Evolutionary conservation across 2,888 invertebrate species (phyloP), one percentile per base, ranked within the genome.

Genomic region (Pemphredon lugubris): DNA sequence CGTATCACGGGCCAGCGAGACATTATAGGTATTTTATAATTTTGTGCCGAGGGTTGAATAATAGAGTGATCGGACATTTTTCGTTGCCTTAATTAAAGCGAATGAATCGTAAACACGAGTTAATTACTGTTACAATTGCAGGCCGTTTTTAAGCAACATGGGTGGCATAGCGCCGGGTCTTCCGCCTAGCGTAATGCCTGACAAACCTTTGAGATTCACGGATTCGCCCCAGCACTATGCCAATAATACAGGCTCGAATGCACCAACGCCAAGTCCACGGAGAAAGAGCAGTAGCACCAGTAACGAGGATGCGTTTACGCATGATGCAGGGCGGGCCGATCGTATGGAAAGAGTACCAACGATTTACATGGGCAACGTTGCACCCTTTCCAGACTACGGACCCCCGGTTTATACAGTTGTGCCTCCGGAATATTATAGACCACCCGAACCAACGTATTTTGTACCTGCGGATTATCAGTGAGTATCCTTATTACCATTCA

Each of bases 1-100:
- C 97, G 1, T 98, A 97, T 91, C 97, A 97, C 90, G 97, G 96
- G 0, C 96, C 96, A 44, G 93, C 95, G 4, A 91, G 94, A 71
- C 96, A 96, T 85, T 92, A 93, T 83, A 92, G 96, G 89, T 89
- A 74, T 65, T 9, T 7, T 7, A n/a, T n/a, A n/a, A n/a, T n/a
- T n/a, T n/a, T n/a, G n/a, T n/a, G n/a, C n/a, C n/a, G n/a, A n/a
- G n/a, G n/a, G n/a, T n/a, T n/a, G n/a, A n/a, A n/a, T n/a, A n/a
- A n/a, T n/a, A n/a, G n/a, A 2, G 26, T 21, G 1, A 30, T 63
- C 7, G 2, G 34, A 11, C 11, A 30, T 11, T 2, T 16, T 40
- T 16, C 40, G n/a, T 2, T 34, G 34, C 9, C 30, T 34, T 4
- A 34, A 34, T 34, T 34, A 34, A 7, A n/a, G 11, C 9, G 9